Evolutionary conservation across 2,888 invertebrate species (phyloP), one percentile per base, ranked within the genome.

Genomic region (Brachyptera putata): DNA sequence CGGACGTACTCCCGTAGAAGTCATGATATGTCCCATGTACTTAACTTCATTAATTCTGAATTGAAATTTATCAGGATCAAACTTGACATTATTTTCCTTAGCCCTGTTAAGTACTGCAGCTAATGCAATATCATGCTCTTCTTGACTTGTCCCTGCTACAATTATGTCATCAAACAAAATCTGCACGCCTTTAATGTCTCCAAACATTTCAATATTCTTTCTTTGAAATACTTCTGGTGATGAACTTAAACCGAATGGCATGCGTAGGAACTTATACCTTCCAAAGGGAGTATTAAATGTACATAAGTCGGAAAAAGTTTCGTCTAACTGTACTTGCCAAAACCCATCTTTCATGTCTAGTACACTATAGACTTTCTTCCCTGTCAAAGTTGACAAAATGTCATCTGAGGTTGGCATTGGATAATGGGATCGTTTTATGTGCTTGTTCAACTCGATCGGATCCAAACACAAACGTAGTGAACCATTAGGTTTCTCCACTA

Each of bases 111-210:
- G 11, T 16, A 60, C 21, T 26, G 36, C 22, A 14, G 39, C n/a
- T 7, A 64, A 53, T 36, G 60, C 60, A n/a, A 3, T 26, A 46
- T 64, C 62, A 46, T 64, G 61, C 37, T 63, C 63, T 5, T 16
- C 34, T 21, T 62, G 58, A 11, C 55, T 49, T 21, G 13, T 34
- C 16, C 64, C 64, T 5, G 62, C 26, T n/a, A n/a, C n/a, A 24
- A 64, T 64, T 1, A 64, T 18, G 30, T 64, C 64, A 43, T 62
- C 64, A 46, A 22, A 62, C 9, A 60, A 34, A 13, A 58, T 53
- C 48, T 58, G 56, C 9, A 64, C 62, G 1, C 62, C 61, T 13
- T 25, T 14, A 18, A 64, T 14, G 39, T 59, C 59, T 9, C 61
- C 63, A 58, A 63, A 62, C 16, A 56, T 62, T 36, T 62, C 57